Conservation (phyloP, 2,113 vertebrate species). For the Phylloscopus trochilus region DNA sequence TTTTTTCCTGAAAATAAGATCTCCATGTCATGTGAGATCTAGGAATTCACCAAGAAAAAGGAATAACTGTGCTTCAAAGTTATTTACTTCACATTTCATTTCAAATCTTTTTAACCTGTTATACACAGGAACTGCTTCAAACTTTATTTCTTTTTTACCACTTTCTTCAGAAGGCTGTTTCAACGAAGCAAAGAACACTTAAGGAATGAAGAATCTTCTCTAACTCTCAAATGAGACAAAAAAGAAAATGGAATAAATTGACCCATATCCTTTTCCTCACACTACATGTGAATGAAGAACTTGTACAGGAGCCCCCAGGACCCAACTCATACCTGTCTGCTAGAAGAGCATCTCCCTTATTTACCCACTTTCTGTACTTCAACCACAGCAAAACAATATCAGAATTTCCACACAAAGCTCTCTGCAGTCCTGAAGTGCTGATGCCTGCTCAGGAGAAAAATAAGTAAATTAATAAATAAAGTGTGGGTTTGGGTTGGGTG, state of each 20-base stretch:
- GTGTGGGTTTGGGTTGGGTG: no score
- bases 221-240: not conserved
- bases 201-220: not conserved
- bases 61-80: not conserved
- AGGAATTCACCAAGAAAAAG: constrained; percentile 43
- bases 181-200: not conserved
- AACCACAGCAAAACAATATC: not conserved
- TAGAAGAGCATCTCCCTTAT: not conserved
- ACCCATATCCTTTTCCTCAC: not conserved
- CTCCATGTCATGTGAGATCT: not conserved
- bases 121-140: not conserved
- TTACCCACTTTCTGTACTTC: not conserved
- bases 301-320: fast-evolving
- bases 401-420: not conserved
- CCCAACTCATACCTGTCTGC: not conserved
- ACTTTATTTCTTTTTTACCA: not conserved
- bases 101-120: constrained; percentile 25
- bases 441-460: not conserved
- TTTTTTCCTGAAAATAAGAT: constrained; percentile 11
- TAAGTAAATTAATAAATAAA: not conserved
- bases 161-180: not conserved
- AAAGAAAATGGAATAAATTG: not conserved
- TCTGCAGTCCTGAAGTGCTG: not conserved
- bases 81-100: constrained; percentile 27
- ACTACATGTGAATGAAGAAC: not conserved